Conservation (phyloP, 2,113 vertebrate genomes). For the Chelonoidis abingdonii region DNA sequence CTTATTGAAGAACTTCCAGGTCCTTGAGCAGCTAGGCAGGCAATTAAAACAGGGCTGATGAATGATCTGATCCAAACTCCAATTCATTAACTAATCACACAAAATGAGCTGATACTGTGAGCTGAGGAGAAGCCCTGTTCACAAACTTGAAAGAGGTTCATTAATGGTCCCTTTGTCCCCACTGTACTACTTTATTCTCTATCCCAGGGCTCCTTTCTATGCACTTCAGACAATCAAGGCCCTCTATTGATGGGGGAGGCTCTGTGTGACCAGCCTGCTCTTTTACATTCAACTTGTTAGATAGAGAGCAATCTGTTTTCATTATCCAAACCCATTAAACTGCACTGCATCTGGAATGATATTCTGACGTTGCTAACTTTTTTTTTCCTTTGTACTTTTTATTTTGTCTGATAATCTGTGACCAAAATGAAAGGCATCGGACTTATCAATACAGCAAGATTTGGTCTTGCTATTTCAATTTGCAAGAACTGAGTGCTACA, state of each 20-base stretch:
- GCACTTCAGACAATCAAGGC: fast-evolving
- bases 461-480: fast-evolving
- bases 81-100: background rate
- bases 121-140: background rate
- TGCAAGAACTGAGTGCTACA: background rate
- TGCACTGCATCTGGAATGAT: background rate
- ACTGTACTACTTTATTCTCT: fast-evolving
- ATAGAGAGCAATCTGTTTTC: background rate
- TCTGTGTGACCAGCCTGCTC: background rate
- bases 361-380: background rate
- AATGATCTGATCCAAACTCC: background rate
- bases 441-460: background rate
- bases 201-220: background rate
- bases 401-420: background rate
- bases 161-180: background rate
- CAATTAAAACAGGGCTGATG: background rate
- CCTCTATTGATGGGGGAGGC: fast-evolving
- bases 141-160: background rate
- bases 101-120: background rate
- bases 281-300: background rate
- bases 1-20: background rate
- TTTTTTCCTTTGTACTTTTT: background rate
- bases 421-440: background rate
- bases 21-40: background rate
- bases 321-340: fast-evolving